Base-by-base conservation (phyloP, 2,797 vertebrate species). In the Parambassis ranga region DNA sequence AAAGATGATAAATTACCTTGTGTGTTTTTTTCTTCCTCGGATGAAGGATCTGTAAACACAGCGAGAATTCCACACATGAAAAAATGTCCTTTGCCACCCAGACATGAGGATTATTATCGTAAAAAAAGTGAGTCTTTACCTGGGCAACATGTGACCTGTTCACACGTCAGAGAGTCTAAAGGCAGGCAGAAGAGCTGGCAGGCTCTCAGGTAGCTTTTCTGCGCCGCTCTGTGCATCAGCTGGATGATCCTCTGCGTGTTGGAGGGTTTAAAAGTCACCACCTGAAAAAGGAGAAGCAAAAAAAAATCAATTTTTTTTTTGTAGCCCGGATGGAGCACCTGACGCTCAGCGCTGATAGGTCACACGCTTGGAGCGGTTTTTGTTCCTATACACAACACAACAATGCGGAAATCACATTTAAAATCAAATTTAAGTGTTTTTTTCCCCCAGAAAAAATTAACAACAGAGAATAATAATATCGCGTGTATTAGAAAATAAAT, bases 111-210 rank as follows among this genome's bases (percentile, higher is more conserved):
- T n/a, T n/a, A n/a, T n/a, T n/a, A n/a, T n/a, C n/a, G n/a, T 1
- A 5, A 9, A 11, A 15, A 10, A 22, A 4, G 20, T 10, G 4
- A 23, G 10, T 36, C 5, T 26, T n/a, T 13, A 2, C 87, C 90
- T 76, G 47, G 18, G 36, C 30, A 65, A 14, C 60, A 72, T 0
- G 26, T 24, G 38, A 61, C 13, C 8, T 32, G 72, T 14, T 87
- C 52, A 20, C 42, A 83, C 23, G 71, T 20, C 3, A 13, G 4
- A 0, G 47, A n/a, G 22, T 74, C 72, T 3, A 86, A 13, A 1
- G 84, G 82, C 8, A 81, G 53, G 60, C 83, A 91, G 52, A 92
- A 83, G 1, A 82, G 32, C 65, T 75, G 68, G 4, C 72, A 86
- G 28, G 81, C 76, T 2, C 24, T 76, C 2, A 58, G 39, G 44